phyloP scores from a whole-genome alignment of 2,888 invertebrate species.

The Tinea semifulvella region DNA sequence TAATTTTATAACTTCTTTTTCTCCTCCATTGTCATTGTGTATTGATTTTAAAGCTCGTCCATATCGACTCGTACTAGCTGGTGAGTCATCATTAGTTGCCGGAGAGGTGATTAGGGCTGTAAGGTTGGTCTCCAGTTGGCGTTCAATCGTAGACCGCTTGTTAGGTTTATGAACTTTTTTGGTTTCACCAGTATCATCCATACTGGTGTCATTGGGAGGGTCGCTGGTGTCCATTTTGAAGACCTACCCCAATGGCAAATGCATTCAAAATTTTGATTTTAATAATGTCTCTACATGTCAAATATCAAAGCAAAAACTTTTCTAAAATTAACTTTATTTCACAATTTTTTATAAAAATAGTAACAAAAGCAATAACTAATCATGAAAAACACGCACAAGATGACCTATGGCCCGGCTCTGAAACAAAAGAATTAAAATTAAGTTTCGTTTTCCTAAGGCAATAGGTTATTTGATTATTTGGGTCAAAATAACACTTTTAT shows the following conservation, averaged over 20 bases:
- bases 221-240: conserved; percentile 13
- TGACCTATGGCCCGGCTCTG: conserved; percentile 24
- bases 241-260: no score
- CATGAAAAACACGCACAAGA: neutral
- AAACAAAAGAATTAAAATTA: conserved; percentile 62
- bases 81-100: conserved; percentile 28
- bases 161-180: conserved; percentile 33
- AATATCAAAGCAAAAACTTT: neutral
- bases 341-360: neutral
- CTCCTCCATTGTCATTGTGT: conserved; percentile 27
- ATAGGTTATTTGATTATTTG: conserved; percentile 49
- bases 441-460: conserved; percentile 43
- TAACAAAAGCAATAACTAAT: neutral
- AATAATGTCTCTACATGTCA: neutral
- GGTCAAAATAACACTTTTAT: conserved; percentile 26
- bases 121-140: conserved; percentile 52
- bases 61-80: conserved; percentile 60
- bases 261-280: neutral
- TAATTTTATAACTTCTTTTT: conserved; percentile 30
- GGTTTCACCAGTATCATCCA: neutral
- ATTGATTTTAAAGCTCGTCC: conserved; percentile 50
- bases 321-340: neutral
- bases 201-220: conserved; percentile 28
- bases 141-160: conserved; percentile 49
- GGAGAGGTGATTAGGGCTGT: conserved; percentile 49